phyloP scores from a whole-genome alignment of 2,888 invertebrate genomes.

The Zhengitettix transpicula region DNA sequence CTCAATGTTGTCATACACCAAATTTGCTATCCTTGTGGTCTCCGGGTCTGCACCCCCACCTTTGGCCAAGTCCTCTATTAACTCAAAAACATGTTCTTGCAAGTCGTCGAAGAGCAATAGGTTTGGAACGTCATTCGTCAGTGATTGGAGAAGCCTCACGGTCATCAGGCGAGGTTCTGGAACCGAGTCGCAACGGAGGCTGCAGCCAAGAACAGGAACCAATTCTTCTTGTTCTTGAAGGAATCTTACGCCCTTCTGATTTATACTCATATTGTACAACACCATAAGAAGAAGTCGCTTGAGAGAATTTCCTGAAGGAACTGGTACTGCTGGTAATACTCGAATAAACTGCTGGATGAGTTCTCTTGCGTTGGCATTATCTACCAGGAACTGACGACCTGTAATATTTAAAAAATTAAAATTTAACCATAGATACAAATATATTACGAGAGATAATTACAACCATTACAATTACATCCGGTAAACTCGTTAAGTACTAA shows the following conservation, averaged over 20 bases:
- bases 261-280: slow-evolving; percentile 25
- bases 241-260: slow-evolving; percentile 20
- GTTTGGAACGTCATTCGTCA: slow-evolving; percentile 15
- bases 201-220: slow-evolving; percentile 11
- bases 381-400: slow-evolving; percentile 24
- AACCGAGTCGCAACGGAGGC: slow-evolving; percentile 12
- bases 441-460: too few species aligned
- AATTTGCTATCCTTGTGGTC: slow-evolving; percentile 5
- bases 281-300: slow-evolving; percentile 24
- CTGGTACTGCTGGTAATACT: slow-evolving; percentile 19
- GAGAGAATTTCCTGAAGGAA: slow-evolving; percentile 19
- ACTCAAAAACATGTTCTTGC: slow-evolving; percentile 5
- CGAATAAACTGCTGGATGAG: slow-evolving; percentile 21
- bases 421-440: too few species aligned
- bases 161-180: slow-evolving; percentile 16
- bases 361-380: slow-evolving; percentile 20
- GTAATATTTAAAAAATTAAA: slow-evolving; percentile 7
- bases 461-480: too few species aligned
- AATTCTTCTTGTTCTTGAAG: slow-evolving; percentile 15
- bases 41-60: slow-evolving; percentile 3
- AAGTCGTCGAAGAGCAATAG: slow-evolving; percentile 7
- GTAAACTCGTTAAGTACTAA: too few species aligned
- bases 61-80: slow-evolving; percentile 4
- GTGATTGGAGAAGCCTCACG: slow-evolving; percentile 16
- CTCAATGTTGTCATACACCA: slow-evolving; percentile 8